Percentiles rank a stretch among this genome's conserved stretches.
Evolutionary conservation across 2,113 vertebrate species (phyloP).

Genomic region (Tringa solitaria): DNA sequence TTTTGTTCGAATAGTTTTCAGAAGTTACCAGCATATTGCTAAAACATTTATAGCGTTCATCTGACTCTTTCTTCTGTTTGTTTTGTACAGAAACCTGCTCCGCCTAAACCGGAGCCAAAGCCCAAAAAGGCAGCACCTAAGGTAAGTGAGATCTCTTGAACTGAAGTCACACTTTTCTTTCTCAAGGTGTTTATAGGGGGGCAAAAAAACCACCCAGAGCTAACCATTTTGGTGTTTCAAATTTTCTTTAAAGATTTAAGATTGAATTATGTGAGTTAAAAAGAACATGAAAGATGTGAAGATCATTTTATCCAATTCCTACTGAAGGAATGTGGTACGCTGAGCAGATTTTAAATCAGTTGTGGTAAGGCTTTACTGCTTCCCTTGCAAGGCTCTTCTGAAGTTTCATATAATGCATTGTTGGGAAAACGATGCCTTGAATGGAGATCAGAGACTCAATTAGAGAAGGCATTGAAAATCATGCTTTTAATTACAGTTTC

Average conservation of each 20-base stretch:
- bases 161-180: background rate
- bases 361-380: background rate
- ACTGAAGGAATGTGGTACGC: background rate
- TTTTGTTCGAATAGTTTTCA: background rate
- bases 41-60: background rate
- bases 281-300: background rate
- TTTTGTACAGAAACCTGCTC: slow-evolving; percentile 78
- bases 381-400: background rate
- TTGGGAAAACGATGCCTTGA: background rate
- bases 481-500: background rate
- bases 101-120: slow-evolving; percentile 84
- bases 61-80: background rate
- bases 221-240: background rate
- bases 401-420: background rate
- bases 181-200: background rate
- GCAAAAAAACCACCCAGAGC: rapidly evolving
- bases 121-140: slow-evolving; percentile 86
- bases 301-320: background rate
- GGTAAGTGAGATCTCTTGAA: slow-evolving; percentile 68
- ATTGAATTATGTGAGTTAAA: background rate
- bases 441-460: background rate
- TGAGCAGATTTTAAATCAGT: background rate
- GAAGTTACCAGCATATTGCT: background rate
- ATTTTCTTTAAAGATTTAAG: background rate
- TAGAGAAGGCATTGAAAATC: background rate